A percentile compares a stretch with the other conserved stretches of the same genome.
Evolutionary conservation across 1,140 invertebrate genomes (phyloP).

Genomic region (Physella acuta): DNA sequence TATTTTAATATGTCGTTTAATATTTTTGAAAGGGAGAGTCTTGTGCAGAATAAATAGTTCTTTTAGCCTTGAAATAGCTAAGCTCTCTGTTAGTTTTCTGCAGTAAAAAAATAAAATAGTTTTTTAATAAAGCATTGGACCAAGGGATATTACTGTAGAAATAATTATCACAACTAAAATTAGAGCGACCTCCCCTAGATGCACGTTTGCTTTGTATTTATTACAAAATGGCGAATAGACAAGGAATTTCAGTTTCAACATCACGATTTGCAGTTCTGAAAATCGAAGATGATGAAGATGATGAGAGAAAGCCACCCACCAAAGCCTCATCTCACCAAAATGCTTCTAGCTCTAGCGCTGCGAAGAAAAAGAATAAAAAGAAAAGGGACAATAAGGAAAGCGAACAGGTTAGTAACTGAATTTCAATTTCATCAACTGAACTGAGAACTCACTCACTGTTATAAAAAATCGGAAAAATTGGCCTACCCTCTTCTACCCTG

Average conservation of each 20-base stretch:
- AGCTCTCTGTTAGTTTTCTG: too few species aligned
- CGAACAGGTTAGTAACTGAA: conserved; percentile 12
- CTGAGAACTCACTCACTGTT: too few species aligned
- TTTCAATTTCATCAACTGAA: too few species aligned
- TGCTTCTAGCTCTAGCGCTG: conserved; percentile 20
- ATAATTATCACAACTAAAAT: neutral
- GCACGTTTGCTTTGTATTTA: neutral
- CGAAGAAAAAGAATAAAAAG: conserved; percentile 40
- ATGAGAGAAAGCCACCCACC: conserved; percentile 11
- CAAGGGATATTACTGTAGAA: neutral
- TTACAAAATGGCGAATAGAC: conserved; percentile 20
- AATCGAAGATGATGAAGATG: conserved; percentile 41
- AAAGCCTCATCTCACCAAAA: conserved; percentile 23
- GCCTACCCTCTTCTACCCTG: too few species aligned
- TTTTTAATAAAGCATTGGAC: too few species aligned
- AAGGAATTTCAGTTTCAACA: conserved; percentile 19
- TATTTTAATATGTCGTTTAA: too few species aligned
- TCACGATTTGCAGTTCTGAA: conserved; percentile 40
- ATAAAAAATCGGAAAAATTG: too few species aligned
- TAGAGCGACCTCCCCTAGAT: neutral
- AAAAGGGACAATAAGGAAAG: conserved; percentile 31
- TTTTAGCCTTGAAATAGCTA: too few species aligned
- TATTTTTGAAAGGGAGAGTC: too few species aligned
- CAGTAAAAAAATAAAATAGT: too few species aligned
- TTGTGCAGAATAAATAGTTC: too few species aligned